A percentile compares a stretch with the other conserved stretches of the same genome.
Evolutionary conservation across 2,888 invertebrate species (phyloP).

Genomic region (Choreutis nemorana): DNA sequence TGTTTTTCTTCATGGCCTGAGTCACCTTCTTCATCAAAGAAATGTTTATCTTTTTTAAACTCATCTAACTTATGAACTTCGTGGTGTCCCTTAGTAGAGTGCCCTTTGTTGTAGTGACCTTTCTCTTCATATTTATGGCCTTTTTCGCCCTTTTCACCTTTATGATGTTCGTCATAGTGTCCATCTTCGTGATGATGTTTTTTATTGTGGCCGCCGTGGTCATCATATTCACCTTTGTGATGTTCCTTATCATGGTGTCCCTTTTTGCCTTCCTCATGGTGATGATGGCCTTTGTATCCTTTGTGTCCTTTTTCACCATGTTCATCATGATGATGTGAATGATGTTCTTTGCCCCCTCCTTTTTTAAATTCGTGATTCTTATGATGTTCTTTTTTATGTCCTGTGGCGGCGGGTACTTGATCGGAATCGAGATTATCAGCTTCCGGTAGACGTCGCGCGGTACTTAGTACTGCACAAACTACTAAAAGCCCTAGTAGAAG

Average conservation of each 20-base stretch:
- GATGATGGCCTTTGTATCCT: slow-evolving; percentile 74
- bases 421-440: slow-evolving; percentile 27
- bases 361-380: slow-evolving; percentile 62
- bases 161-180: slow-evolving; percentile 70
- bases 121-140: slow-evolving; percentile 72
- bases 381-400: slow-evolving; percentile 55
- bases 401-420: slow-evolving; percentile 44
- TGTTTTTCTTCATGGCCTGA: slow-evolving; percentile 84
- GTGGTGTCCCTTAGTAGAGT: slow-evolving; percentile 86
- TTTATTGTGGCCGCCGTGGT: slow-evolving; percentile 69
- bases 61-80: slow-evolving; percentile 86
- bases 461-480: slow-evolving; percentile 24
- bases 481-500: slow-evolving; percentile 33
- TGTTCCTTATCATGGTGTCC: slow-evolving; percentile 78
- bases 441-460: slow-evolving; percentile 34
- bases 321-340: slow-evolving; percentile 69
- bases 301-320: slow-evolving; percentile 77
- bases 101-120: slow-evolving; percentile 83
- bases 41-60: slow-evolving; percentile 86
- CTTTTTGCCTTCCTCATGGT: slow-evolving; percentile 73
- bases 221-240: slow-evolving; percentile 69
- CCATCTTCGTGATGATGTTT: slow-evolving; percentile 72
- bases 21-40: slow-evolving; percentile 86
- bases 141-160: slow-evolving; percentile 73
- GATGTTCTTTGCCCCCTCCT: slow-evolving; percentile 73